These are phyloP conservation scores for Thalassoma bifasciatum DNA, from an alignment of 2,113 vertebrate species.

Conservation along the genomic window DNA sequence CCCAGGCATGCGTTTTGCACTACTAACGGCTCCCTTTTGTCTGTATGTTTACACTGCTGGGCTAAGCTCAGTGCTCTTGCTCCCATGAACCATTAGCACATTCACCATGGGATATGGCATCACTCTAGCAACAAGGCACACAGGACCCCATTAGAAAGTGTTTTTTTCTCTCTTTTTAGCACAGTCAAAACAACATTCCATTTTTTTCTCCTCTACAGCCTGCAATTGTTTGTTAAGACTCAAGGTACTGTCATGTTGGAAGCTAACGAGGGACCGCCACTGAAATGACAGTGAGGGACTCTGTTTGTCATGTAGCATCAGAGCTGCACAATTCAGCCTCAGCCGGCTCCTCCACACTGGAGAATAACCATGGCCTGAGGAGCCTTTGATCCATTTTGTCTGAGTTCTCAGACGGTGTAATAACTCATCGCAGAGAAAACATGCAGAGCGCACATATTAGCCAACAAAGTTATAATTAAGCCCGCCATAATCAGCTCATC, in stretches of 20 bases:
- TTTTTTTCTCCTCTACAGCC: conserved; percentile 43
- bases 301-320: conserved; percentile 50
- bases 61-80: conserved; percentile 67
- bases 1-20: conserved; percentile 78
- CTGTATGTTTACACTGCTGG: conserved; percentile 81
- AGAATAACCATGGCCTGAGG: conserved; percentile 40
- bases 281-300: conserved; percentile 48
- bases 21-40: conserved; percentile 79
- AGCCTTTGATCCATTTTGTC: conserved; percentile 68
- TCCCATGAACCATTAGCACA: conserved; percentile 79
- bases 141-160: conserved; percentile 82
- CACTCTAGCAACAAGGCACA: conserved; percentile 82
- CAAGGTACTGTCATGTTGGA: conserved; percentile 21
- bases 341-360: conserved; percentile 36
- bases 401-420: conserved; percentile 60
- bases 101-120: conserved; percentile 78
- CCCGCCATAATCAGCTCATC: conserved; percentile 77
- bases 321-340: conserved; percentile 29
- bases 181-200: conserved; percentile 67
- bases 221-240: conserved; percentile 56
- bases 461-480: conserved; percentile 78
- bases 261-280: conserved; percentile 38
- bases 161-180: conserved; percentile 57
- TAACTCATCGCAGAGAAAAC: conserved; percentile 64
- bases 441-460: conserved; percentile 65